Evolutionary conservation across 2,888 invertebrate genomes (phyloP).

Genomic region (Prosapia bicincta): DNA sequence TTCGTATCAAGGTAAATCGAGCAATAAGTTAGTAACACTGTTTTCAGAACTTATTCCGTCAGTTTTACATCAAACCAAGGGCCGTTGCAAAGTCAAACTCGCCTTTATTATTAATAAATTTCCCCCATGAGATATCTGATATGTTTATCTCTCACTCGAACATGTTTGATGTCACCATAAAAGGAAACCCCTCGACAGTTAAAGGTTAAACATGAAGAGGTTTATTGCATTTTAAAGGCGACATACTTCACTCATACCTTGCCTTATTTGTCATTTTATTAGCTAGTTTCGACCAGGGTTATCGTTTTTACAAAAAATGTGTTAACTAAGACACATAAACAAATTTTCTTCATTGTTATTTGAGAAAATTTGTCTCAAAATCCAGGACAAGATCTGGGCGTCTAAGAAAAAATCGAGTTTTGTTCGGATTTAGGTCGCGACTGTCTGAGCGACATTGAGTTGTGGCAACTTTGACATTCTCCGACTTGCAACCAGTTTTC

Average conservation of each 20-base stretch:
- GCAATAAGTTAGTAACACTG: too few relatives aligned
- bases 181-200: not conserved
- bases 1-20: too few relatives aligned
- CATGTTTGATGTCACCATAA: not conserved
- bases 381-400: too few relatives aligned
- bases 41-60: too few relatives aligned
- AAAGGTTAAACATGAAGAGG: not conserved
- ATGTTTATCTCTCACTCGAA: too few relatives aligned
- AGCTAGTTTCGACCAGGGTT: not conserved
- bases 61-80: too few relatives aligned
- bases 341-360: too few relatives aligned
- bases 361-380: too few relatives aligned
- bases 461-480: not conserved
- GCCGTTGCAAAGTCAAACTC: too few relatives aligned
- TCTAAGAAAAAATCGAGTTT: not conserved
- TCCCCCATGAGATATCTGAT: too few relatives aligned
- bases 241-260: not conserved
- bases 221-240: not conserved
- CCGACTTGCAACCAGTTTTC: not conserved
- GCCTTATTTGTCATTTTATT: not conserved
- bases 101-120: too few relatives aligned
- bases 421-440: not conserved
- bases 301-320: not conserved
- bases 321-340: too few relatives aligned
- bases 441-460: not conserved